A percentile compares a stretch with the other conserved stretches of the same genome.
Conservation (phyloP, 1,140 invertebrate species). For the Patella vulgata region DNA sequence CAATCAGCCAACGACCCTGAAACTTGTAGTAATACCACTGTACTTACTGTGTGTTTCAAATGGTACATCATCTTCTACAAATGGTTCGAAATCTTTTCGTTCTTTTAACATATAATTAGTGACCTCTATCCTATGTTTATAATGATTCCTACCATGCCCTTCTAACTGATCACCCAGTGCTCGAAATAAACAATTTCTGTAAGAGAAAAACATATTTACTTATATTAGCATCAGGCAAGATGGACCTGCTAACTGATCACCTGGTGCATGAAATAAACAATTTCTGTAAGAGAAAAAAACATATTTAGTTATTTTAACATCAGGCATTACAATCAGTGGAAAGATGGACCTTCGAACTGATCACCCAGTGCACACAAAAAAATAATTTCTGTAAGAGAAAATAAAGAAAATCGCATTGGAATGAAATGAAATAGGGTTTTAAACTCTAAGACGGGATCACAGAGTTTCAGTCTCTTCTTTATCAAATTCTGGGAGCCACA, state of each 20-base stretch:
- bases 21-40: not conserved
- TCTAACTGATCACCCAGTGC: slow-evolving; percentile 70
- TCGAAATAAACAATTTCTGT: slow-evolving; percentile 71
- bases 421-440: no score
- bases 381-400: no score
- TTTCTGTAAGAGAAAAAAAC: slow-evolving; percentile 63
- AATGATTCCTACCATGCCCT: slow-evolving; percentile 68
- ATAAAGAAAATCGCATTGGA: no score
- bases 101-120: slow-evolving; percentile 69
- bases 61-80: slow-evolving; percentile 70
- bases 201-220: slow-evolving; percentile 33
- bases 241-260: slow-evolving; percentile 70
- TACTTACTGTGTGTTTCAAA: slow-evolving; percentile 69
- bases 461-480: no score
- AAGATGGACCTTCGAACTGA: slow-evolving; percentile 70
- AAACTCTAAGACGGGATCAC: no score
- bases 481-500: no score
- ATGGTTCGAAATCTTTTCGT: slow-evolving; percentile 70
- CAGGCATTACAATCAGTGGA: no score
- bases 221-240: no score
- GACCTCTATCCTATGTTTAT: slow-evolving; percentile 66
- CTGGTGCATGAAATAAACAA: slow-evolving; percentile 70
- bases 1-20: not conserved
- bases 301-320: no score
- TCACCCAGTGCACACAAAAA: slow-evolving; percentile 71